phyloP scores from a whole-genome alignment of 2,888 invertebrate genomes.

The Scrobipalpa costella region DNA sequence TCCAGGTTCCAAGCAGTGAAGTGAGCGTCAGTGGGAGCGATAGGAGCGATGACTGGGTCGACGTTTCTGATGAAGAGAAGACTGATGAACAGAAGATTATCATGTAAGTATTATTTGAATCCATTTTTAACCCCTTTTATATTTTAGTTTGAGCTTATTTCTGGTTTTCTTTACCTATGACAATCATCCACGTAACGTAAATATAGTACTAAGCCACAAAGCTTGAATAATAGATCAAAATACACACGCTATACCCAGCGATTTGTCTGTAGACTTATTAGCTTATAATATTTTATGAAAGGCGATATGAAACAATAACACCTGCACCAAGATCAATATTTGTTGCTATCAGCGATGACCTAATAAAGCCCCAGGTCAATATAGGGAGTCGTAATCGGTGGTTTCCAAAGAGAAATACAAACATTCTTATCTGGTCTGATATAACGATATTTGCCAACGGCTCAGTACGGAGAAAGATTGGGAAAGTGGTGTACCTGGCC shows the following conservation, averaged over 20 bases:
- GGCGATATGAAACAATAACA: no score
- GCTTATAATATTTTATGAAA: no score
- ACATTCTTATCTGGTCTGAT: constrained; percentile 63
- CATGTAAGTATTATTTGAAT: constrained; percentile 71
- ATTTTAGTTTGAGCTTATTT: no score
- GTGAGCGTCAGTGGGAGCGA: constrained; percentile 82
- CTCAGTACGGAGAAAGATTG: constrained; percentile 45
- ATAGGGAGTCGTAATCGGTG: constrained; percentile 34
- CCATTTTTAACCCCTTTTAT: no score
- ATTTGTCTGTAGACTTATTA: no score
- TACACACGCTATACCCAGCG: no score
- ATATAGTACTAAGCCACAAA: no score
- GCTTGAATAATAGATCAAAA: no score
- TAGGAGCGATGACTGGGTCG: constrained; percentile 85
- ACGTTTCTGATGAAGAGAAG: constrained; percentile 82
- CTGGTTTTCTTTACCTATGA: no score
- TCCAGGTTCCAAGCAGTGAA: constrained; percentile 80
- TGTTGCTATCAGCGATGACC: constrained; percentile 18
- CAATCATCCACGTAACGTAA: no score
- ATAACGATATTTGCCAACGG: constrained; percentile 43
- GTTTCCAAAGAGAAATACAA: constrained; percentile 61
- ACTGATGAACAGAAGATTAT: constrained; percentile 76
- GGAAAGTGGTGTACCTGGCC: constrained; percentile 37
- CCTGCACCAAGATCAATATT: constrained; percentile 9
- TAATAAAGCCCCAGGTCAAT: constrained; percentile 13